Conservation (phyloP, 1,140 invertebrate species). For the Drosophila varians region DNA sequence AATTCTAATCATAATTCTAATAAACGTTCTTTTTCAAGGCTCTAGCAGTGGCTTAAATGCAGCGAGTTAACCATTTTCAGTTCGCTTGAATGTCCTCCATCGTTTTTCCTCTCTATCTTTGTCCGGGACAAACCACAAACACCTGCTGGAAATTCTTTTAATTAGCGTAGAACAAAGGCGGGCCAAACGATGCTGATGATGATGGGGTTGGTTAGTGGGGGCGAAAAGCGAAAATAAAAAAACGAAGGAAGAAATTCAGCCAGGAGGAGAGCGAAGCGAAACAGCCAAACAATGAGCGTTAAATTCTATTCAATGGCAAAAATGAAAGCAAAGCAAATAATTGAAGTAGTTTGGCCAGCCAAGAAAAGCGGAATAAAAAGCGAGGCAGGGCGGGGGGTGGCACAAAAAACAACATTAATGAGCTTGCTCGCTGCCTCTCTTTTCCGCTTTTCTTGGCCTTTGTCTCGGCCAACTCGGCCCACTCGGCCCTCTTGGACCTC, state of each 20-base stretch:
- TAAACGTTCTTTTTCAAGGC: constrained; percentile 17
- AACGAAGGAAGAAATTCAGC: not conserved
- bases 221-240: too few species aligned
- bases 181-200: constrained; percentile 36
- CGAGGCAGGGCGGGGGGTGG: not conserved
- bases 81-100: not conserved
- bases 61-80: constrained; percentile 14
- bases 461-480: constrained; percentile 8
- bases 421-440: constrained; percentile 31
- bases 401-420: constrained; percentile 55
- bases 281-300: constrained; percentile 71
- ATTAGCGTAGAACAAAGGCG: constrained; percentile 72
- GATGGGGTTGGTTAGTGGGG: constrained; percentile 21
- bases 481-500: too few species aligned
- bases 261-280: constrained; percentile 23
- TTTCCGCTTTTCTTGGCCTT: constrained; percentile 26
- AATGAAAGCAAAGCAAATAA: constrained; percentile 76
- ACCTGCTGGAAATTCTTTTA: constrained; percentile 78
- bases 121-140: constrained; percentile 59
- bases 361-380: constrained; percentile 31
- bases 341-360: constrained; percentile 69
- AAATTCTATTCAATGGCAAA: constrained; percentile 76
- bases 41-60: constrained; percentile 12
- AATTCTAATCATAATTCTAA: constrained; percentile 54
- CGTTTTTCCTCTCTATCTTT: not conserved